A percentile compares a stretch with the other conserved stretches of the same genome.
Evolutionary conservation across 1,140 invertebrate species (phyloP).

Genomic region (Caenorhabditis latens): DNA sequence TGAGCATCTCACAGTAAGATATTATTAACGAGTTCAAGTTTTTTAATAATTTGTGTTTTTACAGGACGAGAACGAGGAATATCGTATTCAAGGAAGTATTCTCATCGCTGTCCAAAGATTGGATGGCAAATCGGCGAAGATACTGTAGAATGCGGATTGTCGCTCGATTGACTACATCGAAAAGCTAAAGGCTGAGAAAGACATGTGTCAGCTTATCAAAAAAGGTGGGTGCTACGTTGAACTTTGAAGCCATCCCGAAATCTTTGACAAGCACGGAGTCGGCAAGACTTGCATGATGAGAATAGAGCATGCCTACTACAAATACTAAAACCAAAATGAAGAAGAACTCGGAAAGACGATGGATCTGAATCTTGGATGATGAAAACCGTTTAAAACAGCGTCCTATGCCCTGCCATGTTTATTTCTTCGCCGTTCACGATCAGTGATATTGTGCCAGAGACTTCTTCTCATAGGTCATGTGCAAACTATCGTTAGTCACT

Average conservation of each 20-base stretch:
- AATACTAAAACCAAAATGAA: conserved; percentile 78
- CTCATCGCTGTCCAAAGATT: conserved; percentile 74
- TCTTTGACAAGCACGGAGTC: conserved; percentile 87
- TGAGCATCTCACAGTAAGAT: conserved; percentile 86
- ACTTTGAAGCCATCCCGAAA: conserved; percentile 9
- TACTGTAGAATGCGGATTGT: conserved; percentile 95
- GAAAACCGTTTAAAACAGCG: conserved; percentile 89
- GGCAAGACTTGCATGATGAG: conserved; percentile 95
- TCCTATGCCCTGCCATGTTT: conserved; percentile 98
- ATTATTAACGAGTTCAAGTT: neutral
- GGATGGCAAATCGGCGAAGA: conserved; percentile 96
- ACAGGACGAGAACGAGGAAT: conserved; percentile 75
- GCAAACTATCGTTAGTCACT: conserved; percentile 95
- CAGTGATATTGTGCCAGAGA: conserved; percentile 98
- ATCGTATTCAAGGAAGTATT: conserved; percentile 83
- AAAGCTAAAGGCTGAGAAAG: conserved; percentile 92
- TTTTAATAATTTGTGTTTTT: conserved; percentile 47
- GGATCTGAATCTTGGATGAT: conserved; percentile 91
- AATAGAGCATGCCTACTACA: conserved; percentile 98
- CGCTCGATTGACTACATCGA: conserved; percentile 99
- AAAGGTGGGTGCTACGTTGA: conserved; percentile 81
- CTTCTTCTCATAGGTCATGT: conserved; percentile 97
- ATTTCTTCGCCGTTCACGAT: conserved; percentile 97
- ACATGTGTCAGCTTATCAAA: conserved; percentile 90
- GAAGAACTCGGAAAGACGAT: conserved; percentile 85